Evolutionary conservation across 2,888 invertebrate genomes (phyloP).

Genomic region (Drosophila lacicola): DNA sequence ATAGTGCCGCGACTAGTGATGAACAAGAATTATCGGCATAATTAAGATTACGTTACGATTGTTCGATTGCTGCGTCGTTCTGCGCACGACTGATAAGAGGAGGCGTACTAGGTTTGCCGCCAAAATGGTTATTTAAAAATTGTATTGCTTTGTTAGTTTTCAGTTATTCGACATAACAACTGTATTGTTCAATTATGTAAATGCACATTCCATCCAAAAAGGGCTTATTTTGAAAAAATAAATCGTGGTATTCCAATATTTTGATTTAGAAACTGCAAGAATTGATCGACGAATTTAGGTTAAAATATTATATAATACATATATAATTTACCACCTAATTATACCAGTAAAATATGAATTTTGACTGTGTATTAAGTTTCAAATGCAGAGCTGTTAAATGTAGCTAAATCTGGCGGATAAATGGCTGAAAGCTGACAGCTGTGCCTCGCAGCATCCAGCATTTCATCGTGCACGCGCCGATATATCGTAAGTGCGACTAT

Average conservation of each 20-base stretch:
- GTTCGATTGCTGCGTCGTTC: conserved; percentile 4
- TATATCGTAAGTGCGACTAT: conserved; percentile 39
- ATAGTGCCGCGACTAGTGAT: conserved; percentile 16
- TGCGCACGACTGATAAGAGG: conserved; percentile 9
- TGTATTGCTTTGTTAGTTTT: too few relatives aligned
- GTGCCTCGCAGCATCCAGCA: conserved; percentile 36
- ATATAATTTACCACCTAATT: neutral
- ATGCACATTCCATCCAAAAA: too few relatives aligned
- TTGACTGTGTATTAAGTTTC: neutral
- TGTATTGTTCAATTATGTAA: too few relatives aligned
- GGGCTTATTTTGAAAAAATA: too few relatives aligned
- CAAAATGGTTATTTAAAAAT: neutral
- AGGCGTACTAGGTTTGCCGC: conserved; percentile 21
- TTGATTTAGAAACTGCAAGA: too few relatives aligned
- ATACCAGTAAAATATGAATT: neutral
- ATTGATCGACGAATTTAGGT: too few relatives aligned
- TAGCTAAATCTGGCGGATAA: neutral
- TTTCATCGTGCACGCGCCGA: conserved; percentile 14
- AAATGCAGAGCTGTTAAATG: neutral
- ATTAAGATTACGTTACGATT: conserved; percentile 20
- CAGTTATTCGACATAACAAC: too few relatives aligned
- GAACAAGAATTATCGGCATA: conserved; percentile 21
- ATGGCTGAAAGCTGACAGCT: neutral
- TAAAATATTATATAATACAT: neutral
- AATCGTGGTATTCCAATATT: too few relatives aligned